These are phyloP conservation scores for Spea bombifrons DNA, from an alignment of 2,113 vertebrate genomes.

Conservation along the genomic window DNA sequence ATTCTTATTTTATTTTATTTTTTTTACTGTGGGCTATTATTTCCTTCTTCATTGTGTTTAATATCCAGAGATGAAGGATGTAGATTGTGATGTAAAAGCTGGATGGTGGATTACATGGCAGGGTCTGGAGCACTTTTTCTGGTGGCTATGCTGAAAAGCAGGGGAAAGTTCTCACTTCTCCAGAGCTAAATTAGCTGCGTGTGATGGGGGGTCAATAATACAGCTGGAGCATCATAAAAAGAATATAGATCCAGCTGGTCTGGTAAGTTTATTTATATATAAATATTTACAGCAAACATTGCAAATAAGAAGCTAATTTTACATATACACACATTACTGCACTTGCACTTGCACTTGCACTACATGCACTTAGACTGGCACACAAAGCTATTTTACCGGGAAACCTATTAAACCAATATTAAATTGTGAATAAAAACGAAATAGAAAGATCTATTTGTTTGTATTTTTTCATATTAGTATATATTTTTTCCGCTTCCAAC, in stretches of 20 bases:
- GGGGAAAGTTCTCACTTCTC: slow-evolving; percentile 26
- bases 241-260: slow-evolving; percentile 58
- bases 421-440: not conserved
- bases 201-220: slow-evolving; percentile 49
- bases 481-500: slow-evolving; percentile 12
- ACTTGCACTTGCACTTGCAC: no score
- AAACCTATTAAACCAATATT: not conserved
- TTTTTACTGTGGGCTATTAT: not conserved
- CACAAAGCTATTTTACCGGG: not conserved
- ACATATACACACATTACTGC: no score
- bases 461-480: slow-evolving; percentile 4
- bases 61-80: slow-evolving; percentile 9
- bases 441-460: not conserved
- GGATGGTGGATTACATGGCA: slow-evolving; percentile 12
- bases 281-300: no score
- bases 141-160: slow-evolving; percentile 28
- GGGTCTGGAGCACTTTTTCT: not conserved
- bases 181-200: not conserved
- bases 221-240: slow-evolving; percentile 46
- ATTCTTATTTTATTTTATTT: not conserved
- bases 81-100: slow-evolving; percentile 14
- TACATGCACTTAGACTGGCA: no score
- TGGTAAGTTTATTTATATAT: slow-evolving; percentile 55
- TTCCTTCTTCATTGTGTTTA: not conserved
- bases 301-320: no score